These are phyloP conservation scores for Plusia festucae DNA, from an alignment of 2,888 invertebrate species.

Conservation along the genomic window DNA sequence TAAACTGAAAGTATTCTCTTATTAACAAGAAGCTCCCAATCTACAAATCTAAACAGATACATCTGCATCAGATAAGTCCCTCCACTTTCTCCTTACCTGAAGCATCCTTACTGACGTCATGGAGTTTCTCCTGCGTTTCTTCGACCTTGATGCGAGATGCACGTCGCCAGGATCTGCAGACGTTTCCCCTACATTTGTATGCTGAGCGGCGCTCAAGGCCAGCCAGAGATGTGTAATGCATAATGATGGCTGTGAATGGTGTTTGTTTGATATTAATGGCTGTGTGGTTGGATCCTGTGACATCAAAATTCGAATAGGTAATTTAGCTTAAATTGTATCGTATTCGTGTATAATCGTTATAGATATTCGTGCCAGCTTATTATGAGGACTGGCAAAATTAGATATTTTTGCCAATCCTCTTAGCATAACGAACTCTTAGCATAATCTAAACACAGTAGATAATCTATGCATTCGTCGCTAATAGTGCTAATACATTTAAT, in stretches of 20 bases:
- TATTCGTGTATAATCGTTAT: too few relatives aligned
- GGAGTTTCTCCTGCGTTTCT: constrained; percentile 56
- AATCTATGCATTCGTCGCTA: not conserved
- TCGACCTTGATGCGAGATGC: constrained; percentile 48
- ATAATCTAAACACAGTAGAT: not conserved
- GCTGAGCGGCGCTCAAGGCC: constrained; percentile 55
- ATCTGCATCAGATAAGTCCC: constrained; percentile 38
- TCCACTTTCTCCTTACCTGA: constrained; percentile 41
- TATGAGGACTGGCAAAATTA: too few relatives aligned
- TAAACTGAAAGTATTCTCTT: not conserved
- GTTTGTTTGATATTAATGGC: constrained; percentile 27
- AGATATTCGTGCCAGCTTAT: too few relatives aligned
- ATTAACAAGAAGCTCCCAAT: constrained; percentile 12
- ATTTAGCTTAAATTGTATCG: too few relatives aligned
- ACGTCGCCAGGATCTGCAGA: constrained; percentile 45
- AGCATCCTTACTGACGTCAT: constrained; percentile 53
- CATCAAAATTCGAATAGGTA: too few relatives aligned
- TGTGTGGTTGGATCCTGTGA: constrained; percentile 9
- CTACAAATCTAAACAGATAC: not conserved
- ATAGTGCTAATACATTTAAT: not conserved
- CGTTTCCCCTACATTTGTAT: constrained; percentile 57
- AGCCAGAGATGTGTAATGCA: constrained; percentile 24
- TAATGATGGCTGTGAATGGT: constrained; percentile 24
- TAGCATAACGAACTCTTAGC: too few relatives aligned
- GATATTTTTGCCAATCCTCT: too few relatives aligned